phyloP scores from a whole-genome alignment of 2,797 vertebrate genomes.

The Neosalanx taihuensis region DNA sequence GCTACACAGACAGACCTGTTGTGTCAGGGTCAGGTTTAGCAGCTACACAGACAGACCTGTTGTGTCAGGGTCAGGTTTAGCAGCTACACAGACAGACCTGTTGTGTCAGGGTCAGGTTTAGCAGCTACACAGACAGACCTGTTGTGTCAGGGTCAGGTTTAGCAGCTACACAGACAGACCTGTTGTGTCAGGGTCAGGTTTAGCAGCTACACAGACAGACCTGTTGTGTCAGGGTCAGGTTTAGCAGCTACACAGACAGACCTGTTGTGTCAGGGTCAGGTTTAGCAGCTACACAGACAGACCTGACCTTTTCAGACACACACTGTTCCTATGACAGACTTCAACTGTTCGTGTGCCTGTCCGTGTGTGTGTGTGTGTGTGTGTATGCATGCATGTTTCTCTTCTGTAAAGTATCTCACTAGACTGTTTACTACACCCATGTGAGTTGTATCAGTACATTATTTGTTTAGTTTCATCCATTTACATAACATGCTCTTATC shows the following conservation, averaged over 20 bases:
- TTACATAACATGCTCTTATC: conserved; percentile 35
- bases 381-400: conserved; percentile 12
- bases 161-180: neutral
- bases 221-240: conserved; percentile 6
- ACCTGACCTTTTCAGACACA: conserved; percentile 9
- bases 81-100: conserved; percentile 1
- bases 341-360: neutral
- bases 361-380: conserved; percentile 14
- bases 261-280: conserved; percentile 5
- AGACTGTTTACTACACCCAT: neutral
- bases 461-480: conserved; percentile 39
- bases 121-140: neutral
- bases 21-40: neutral
- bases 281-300: neutral
- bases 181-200: conserved; percentile 6
- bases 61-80: conserved; percentile 2
- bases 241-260: neutral
- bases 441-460: conserved; percentile 39
- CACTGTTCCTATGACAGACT: neutral
- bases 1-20: conserved; percentile 8
- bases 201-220: neutral
- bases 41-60: conserved; percentile 3
- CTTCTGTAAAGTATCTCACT: neutral
- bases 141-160: conserved; percentile 6
- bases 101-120: conserved; percentile 4